phyloP scores from a whole-genome alignment of 1,140 invertebrate species.

The Halesus radiatus region DNA sequence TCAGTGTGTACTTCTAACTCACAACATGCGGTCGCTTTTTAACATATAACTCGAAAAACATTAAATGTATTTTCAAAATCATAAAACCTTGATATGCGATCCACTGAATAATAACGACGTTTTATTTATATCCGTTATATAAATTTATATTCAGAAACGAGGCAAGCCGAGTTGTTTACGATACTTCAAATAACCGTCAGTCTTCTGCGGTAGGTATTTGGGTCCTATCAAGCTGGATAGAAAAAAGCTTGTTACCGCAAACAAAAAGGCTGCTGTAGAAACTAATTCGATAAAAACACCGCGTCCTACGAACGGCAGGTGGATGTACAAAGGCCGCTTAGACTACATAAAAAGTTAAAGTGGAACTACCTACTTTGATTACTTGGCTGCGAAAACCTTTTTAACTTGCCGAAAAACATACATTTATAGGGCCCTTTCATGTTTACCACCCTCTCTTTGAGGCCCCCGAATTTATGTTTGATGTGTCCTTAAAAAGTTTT shows the following conservation, averaged over 20 bases:
- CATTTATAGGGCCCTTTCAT: background rate
- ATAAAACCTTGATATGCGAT: background rate
- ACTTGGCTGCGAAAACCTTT: background rate
- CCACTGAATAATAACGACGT: background rate
- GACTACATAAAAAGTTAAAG: background rate
- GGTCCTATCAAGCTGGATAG: no score
- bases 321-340: background rate
- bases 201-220: no score
- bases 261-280: no score
- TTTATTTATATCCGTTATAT: background rate
- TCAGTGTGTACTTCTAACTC: no score
- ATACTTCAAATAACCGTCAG: no score
- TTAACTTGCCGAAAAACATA: constrained; percentile 19
- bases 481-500: constrained; percentile 10
- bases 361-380: background rate
- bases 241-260: no score
- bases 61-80: background rate
- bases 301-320: no score
- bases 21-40: background rate
- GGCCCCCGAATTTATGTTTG: constrained; percentile 29
- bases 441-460: constrained; percentile 7
- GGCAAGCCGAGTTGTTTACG: no score
- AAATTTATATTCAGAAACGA: no score
- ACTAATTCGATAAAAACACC: no score
- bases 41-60: constrained; percentile 9